Percentiles rank a stretch among this genome's conserved stretches.
Conservation (phyloP, 1,140 invertebrate genomes). For the Procambarus clarkii region DNA sequence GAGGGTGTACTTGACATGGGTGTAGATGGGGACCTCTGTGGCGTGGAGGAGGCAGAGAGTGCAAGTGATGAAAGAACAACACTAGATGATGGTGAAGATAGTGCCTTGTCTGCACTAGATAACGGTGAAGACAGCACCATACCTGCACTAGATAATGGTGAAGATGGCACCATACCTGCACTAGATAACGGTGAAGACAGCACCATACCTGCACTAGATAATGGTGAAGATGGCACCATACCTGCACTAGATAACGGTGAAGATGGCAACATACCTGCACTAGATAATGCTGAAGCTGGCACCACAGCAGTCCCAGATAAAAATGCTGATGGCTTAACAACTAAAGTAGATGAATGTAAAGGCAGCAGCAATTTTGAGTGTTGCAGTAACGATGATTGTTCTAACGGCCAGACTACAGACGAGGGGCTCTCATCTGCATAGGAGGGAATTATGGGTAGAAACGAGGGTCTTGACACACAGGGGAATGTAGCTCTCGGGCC, state of each 20-base stretch:
- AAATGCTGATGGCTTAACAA: too few relatives aligned
- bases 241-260: not conserved
- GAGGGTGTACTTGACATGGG: not conserved
- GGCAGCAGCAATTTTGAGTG: not conserved
- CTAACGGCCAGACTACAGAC: not conserved
- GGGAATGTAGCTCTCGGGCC: not conserved
- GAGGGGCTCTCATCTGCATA: not conserved
- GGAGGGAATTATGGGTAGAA: not conserved
- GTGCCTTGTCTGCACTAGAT: too few relatives aligned
- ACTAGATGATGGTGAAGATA: slow-evolving; percentile 12
- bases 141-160: too few relatives aligned
- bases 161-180: too few relatives aligned
- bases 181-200: too few relatives aligned
- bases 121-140: too few relatives aligned
- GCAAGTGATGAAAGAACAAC: not conserved
- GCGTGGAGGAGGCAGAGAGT: not conserved
- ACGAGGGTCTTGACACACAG: not conserved
- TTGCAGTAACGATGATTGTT: not conserved
- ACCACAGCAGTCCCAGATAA: too few relatives aligned
- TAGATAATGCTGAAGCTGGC: too few relatives aligned
- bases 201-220: too few relatives aligned
- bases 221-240: not conserved
- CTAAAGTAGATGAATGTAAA: too few relatives aligned
- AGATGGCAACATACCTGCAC: not conserved
- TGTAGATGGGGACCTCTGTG: not conserved